Evolutionary conservation across 2,113 vertebrate species (phyloP), one percentile per base, ranked within the genome.

Genomic region (Pteruthius melanotis): DNA sequence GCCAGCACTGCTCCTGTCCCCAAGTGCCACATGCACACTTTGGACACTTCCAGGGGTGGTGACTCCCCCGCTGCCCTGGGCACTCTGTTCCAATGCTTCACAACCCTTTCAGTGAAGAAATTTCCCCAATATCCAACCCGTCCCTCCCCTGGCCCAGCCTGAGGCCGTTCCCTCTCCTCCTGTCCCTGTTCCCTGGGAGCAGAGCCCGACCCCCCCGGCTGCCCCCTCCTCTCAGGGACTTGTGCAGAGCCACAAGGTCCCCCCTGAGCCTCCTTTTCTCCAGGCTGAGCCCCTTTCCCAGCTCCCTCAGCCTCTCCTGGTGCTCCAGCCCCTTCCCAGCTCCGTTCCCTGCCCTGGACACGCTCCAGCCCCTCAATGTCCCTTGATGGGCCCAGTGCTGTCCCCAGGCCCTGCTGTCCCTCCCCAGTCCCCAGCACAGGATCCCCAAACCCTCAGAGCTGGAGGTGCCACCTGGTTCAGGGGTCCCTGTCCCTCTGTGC

Each of bases 321-420:
- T 0, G 42, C 37, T 86, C 72, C 83, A 44, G 44, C 17, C 44
- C 44, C 74, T 80, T 39, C 84, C 72, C 65, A 70, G 40, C 47
- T 47, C 47, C 0, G 0, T 33, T 60, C n/a, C 64, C 15, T 17
- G 0, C 13, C 0, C 50, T 80, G 57, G 14, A 3, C 49, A 10
- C 0, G 0, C 31, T 15, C 40, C 64, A 61, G 47, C 28, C 28
- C 75, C 40, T 65, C 52, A 0, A 0, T 59, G 68, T 59, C 60
- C 60, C 50, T 26, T 3, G 42, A 5, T 35, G 44, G 15, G 3
- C 59, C 27, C 77, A 44, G 59, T 52, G 23, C 33, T 66, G 68
- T 14, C 52, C 53, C 52, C 60, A 57, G 66, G 42, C 15, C 50
- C 49, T 44, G 37, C 54, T 77, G 64, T 39, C 47, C 66, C 63